Evolutionary conservation across 2,113 vertebrate genomes (phyloP).

Genomic region (Scophthalmus maximus): DNA sequence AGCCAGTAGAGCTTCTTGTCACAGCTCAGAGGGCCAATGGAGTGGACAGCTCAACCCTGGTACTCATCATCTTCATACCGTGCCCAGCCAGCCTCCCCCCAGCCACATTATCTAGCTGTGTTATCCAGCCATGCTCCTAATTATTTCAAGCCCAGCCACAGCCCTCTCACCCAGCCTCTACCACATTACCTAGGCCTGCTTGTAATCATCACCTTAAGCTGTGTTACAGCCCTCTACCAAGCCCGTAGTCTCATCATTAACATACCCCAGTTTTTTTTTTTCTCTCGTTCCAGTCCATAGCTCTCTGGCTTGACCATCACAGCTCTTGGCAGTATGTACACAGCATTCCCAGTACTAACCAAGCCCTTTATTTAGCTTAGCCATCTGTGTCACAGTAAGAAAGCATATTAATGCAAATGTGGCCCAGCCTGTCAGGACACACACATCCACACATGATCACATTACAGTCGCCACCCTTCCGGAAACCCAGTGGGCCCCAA

Average conservation of each 20-base stretch:
- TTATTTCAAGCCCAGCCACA: conserved; percentile 75
- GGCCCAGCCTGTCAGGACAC: conserved; percentile 28
- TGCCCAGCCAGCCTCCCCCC: conserved; percentile 63
- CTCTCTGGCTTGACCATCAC: conserved; percentile 63
- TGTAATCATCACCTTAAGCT: conserved; percentile 72
- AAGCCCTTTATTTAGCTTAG: conserved; percentile 61
- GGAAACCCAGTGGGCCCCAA: neutral
- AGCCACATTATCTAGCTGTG: conserved; percentile 74
- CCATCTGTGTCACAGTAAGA: conserved; percentile 64
- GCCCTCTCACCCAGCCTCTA: conserved; percentile 71
- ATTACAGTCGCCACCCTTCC: neutral
- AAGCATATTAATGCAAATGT: conserved; percentile 51
- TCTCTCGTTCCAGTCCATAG: conserved; percentile 33
- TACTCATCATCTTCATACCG: conserved; percentile 76
- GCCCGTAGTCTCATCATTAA: conserved; percentile 74
- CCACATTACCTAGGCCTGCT: conserved; percentile 68
- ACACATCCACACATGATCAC: conserved; percentile 24
- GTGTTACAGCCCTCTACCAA: conserved; percentile 49
- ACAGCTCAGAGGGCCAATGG: conserved; percentile 87
- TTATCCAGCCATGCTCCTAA: conserved; percentile 75
- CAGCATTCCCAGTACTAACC: conserved; percentile 38
- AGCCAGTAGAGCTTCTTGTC: conserved; percentile 84
- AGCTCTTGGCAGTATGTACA: conserved; percentile 61
- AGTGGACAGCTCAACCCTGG: conserved; percentile 85
- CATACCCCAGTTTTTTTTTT: conserved; percentile 59